Evolutionary conservation across 2,797 vertebrate genomes (phyloP).

Genomic region (Eremophila alpestris): DNA sequence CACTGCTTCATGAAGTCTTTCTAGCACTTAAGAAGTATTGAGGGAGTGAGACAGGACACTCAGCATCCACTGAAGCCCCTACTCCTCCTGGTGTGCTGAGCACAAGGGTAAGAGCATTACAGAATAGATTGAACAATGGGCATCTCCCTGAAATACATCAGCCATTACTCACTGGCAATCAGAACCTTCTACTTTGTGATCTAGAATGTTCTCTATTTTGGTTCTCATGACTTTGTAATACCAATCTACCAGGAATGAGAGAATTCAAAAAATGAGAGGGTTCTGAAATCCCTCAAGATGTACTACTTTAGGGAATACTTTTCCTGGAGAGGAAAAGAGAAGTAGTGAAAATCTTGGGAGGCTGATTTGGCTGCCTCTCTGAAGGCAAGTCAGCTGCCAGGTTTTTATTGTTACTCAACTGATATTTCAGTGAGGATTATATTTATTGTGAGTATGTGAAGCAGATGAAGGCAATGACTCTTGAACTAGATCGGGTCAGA

Average conservation of each 20-base stretch:
- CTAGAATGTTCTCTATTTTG: not conserved
- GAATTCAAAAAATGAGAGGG: not conserved
- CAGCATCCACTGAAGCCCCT: not conserved
- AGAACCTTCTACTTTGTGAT: not conserved
- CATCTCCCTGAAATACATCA: not conserved
- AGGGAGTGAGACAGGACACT: not conserved
- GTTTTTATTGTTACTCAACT: not conserved
- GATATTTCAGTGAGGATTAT: not conserved
- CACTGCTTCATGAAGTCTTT: not conserved
- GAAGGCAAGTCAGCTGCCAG: not conserved
- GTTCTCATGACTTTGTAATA: not conserved
- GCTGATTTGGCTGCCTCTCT: not conserved
- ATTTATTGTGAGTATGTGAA: not conserved
- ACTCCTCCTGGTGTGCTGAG: fast-evolving
- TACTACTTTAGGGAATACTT: not conserved
- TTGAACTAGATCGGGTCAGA: not conserved
- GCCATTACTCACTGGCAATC: not conserved
- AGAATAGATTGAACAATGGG: not conserved
- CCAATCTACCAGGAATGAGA: not conserved
- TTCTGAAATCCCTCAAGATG: not conserved
- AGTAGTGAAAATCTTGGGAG: not conserved
- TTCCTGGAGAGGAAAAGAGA: not conserved
- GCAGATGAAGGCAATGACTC: not conserved
- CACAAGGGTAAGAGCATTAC: not conserved
- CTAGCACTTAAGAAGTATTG: not conserved